Percentiles rank a stretch among this genome's conserved stretches.
These are phyloP conservation scores for Zosterops japonicus DNA, from an alignment of 2,113 vertebrate genomes.

Conservation along the genomic window DNA sequence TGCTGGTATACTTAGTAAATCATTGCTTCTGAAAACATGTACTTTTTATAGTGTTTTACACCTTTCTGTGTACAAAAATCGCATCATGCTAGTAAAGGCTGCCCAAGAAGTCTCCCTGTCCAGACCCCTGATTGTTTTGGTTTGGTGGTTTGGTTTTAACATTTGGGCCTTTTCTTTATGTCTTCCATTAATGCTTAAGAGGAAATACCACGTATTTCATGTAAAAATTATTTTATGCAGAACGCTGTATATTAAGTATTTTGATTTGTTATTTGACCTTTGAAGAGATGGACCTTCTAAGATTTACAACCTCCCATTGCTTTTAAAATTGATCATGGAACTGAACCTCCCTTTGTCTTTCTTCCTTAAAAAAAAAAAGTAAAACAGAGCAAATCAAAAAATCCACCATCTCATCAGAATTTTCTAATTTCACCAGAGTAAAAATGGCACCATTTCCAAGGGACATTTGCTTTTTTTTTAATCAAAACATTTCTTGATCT, in stretches of 20 bases:
- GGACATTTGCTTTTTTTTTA: background rate
- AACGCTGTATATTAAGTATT: background rate
- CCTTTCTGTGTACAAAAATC: background rate
- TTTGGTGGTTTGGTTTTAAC: background rate
- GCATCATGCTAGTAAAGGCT: background rate
- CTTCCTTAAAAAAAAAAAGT: background rate
- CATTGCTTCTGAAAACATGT: background rate
- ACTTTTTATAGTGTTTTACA: background rate
- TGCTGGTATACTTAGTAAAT: background rate
- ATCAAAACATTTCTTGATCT: background rate
- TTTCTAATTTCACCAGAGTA: background rate
- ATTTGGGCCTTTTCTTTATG: background rate
- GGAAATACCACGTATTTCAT: background rate
- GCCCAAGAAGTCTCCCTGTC: background rate
- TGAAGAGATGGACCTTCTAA: background rate
- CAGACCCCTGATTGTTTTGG: background rate
- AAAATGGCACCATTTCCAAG: background rate
- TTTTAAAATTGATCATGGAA: background rate
- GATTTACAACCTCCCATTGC: fast-evolving
- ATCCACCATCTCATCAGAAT: background rate
- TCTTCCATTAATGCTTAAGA: background rate
- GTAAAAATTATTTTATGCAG: background rate
- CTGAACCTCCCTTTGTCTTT: background rate
- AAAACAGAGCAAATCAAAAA: background rate
- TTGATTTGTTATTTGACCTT: background rate